Percentiles rank a stretch among this genome's conserved stretches.
phyloP scores from a whole-genome alignment of 2,888 invertebrate genomes.

The Lamproptera curius region DNA sequence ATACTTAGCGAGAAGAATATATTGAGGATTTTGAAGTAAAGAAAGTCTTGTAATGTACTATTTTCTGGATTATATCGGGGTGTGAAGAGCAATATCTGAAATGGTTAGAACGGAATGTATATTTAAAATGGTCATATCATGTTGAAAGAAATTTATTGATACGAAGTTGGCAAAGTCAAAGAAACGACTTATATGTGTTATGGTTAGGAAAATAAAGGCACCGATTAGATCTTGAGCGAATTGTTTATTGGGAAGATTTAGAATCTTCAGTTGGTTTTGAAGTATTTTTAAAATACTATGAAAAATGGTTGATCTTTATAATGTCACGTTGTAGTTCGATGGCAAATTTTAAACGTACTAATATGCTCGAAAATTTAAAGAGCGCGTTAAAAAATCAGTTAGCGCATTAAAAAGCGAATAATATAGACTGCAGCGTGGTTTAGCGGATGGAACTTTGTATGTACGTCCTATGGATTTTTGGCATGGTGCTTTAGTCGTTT shows the following conservation, averaged over 20 bases:
- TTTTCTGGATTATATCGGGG: constrained; percentile 42
- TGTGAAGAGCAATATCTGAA: constrained; percentile 61
- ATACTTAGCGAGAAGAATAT: constrained; percentile 41
- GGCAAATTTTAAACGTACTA: constrained; percentile 33
- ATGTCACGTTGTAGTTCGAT: constrained; percentile 49
- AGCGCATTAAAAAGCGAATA: neutral
- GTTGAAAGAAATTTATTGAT: constrained; percentile 63
- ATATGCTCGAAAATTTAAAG: constrained; percentile 9
- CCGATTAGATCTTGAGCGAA: constrained; percentile 58
- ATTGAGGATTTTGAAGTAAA: constrained; percentile 24
- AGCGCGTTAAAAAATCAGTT: constrained; percentile 14
- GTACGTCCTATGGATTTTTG: constrained; percentile 57
- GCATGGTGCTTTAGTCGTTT: constrained; percentile 68
- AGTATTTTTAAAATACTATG: constrained; percentile 73
- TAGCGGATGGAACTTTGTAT: constrained; percentile 34
- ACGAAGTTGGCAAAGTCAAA: constrained; percentile 54
- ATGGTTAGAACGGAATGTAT: constrained; percentile 51
- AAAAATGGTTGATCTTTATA: constrained; percentile 40
- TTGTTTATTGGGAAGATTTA: constrained; percentile 64
- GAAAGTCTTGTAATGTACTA: constrained; percentile 31
- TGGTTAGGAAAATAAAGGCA: constrained; percentile 59
- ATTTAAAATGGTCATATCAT: constrained; percentile 70
- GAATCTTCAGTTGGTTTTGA: constrained; percentile 63
- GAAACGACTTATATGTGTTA: constrained; percentile 60
- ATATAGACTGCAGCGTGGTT: constrained; percentile 27